Evolutionary conservation across 1,140 invertebrate species (phyloP), one percentile per base, ranked within the genome.

Genomic region (Sitodiplosis mosellana): DNA sequence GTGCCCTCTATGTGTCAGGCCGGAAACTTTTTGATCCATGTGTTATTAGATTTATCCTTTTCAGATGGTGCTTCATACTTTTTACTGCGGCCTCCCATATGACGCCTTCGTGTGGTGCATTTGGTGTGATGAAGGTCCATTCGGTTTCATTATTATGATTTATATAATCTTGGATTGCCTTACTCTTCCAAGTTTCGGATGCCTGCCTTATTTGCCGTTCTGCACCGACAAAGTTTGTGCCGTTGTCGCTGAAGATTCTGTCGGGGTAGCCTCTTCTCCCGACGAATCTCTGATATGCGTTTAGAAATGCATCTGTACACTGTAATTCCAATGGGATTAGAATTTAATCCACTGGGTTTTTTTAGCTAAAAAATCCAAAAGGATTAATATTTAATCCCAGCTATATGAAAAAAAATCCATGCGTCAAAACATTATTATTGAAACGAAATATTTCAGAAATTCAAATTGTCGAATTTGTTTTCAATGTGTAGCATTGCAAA

Each of bases 21-120:
- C n/a, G n/a, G n/a, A n/a, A n/a, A n/a, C n/a, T n/a, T n/a, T n/a
- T n/a, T n/a, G n/a, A n/a, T n/a, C n/a, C n/a, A n/a, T n/a, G n/a
- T n/a, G n/a, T n/a, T n/a, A n/a, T n/a, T n/a, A n/a, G n/a, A n/a
- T n/a, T 15, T 11, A 52, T 38, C 18, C 51, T 1, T 15, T 46
- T 38, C 18, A 56, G 41, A 38, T 56, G 52, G 15, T 33, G 33
- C 46, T 58, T 56, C 2, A 54, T 47, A n/a, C 53, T 55, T 45
- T 60, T 54, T 1, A 65, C 53, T 2, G 49, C 48, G 22, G 52
- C 47, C 51, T 65, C 63, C 61, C 63, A 66, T 1, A 60, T 37
- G 19, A 64, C 64, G 27, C 59, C 61, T 17, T 56, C 50, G 45
- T 64, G 53, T 8, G 61, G 56, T 11, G 53, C 52, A 33, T 19